phyloP scores from a whole-genome alignment of 2,888 invertebrate species.

The Aquatica leii region DNA sequence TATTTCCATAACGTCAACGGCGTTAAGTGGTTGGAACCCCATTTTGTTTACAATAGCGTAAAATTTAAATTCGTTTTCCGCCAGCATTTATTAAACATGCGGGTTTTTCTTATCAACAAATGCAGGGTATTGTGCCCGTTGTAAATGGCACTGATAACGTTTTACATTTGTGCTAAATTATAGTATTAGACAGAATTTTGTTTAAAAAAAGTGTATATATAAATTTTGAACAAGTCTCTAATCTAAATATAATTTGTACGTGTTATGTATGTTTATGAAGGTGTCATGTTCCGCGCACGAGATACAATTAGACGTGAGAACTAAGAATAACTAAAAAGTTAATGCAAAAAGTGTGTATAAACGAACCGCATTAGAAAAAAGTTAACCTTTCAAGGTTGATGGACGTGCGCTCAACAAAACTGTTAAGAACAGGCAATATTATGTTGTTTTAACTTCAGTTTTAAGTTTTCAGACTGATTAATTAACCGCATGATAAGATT shows the following conservation, averaged over 20 bases:
- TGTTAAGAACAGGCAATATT: background rate
- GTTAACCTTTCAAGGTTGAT: conserved; percentile 10
- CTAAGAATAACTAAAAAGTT: conserved; percentile 20
- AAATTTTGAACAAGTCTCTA: too few species aligned
- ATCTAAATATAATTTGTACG: conserved; percentile 12
- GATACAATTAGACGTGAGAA: conserved; percentile 33
- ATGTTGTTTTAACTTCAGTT: background rate
- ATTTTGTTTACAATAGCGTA: conserved; percentile 10
- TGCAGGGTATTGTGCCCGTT: conserved; percentile 39
- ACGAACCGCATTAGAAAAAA: conserved; percentile 6
- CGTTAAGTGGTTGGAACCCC: background rate
- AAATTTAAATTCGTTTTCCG: conserved; percentile 34
- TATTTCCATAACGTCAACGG: background rate
- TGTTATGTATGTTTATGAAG: conserved; percentile 35
- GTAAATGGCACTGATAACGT: conserved; percentile 26
- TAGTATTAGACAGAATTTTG: conserved; percentile 1
- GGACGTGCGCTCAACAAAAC: background rate
- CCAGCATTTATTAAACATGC: conserved; percentile 40
- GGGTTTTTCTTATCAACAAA: conserved; percentile 36
- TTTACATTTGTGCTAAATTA: conserved; percentile 19
- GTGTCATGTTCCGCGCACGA: conserved; percentile 37
- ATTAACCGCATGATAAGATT: conserved; percentile 16
- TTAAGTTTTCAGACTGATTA: conserved; percentile 13
- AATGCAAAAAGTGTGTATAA: conserved; percentile 17
- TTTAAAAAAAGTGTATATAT: background rate